Evolutionary conservation across 2,797 vertebrate species (phyloP), one percentile per base, ranked within the genome.

Genomic region (Chloroceryle inda): DNA sequence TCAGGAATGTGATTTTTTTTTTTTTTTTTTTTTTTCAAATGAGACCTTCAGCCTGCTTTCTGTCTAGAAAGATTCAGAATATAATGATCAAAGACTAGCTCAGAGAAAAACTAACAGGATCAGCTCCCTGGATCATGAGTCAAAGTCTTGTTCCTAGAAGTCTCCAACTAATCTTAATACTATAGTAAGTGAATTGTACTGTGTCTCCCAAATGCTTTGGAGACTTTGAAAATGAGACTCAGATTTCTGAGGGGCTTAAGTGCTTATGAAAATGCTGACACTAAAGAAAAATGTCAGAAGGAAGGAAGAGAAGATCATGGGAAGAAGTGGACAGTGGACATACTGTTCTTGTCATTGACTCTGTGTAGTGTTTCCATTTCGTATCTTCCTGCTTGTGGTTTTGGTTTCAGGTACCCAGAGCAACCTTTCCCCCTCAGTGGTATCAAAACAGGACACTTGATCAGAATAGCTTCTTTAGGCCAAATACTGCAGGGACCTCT

Each of bases 351-450:
- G 66, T 37, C 27, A 20, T 21, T 66, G 53, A 73, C 24, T 88
- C 47, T 67, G 31, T 29, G 26, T 45, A 69, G 40, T 2, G 1
- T 76, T 94, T 89, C 68, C 22, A n/a, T 59, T 92, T 7, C 22
- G 38, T 78, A n/a, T 55, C 89, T 90, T 92, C 79, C 74, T 94
- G 73, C 50, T 52, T 5, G 1, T 67, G 91, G 87, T 33, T 94
- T 94, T 92, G 44, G 66, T 94, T 94, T 96, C 80, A 84, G 79
- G 67, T 71, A 81, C 58, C 76, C 80, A 67, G 44, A 79, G 71
- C 71, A 89, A 85, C 77, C 77, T 86, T 88, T 74, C 56, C 85
- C 21, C 38, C 66, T 69, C 2, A 1, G 16, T 3, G 0, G 19
- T 72, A 16, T 81, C 69, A 50, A 66, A 62, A 50, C 29, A 94